These are phyloP conservation scores for Aspidiotus destructor DNA, from an alignment of 2,888 invertebrate genomes.

Conservation along the genomic window DNA sequence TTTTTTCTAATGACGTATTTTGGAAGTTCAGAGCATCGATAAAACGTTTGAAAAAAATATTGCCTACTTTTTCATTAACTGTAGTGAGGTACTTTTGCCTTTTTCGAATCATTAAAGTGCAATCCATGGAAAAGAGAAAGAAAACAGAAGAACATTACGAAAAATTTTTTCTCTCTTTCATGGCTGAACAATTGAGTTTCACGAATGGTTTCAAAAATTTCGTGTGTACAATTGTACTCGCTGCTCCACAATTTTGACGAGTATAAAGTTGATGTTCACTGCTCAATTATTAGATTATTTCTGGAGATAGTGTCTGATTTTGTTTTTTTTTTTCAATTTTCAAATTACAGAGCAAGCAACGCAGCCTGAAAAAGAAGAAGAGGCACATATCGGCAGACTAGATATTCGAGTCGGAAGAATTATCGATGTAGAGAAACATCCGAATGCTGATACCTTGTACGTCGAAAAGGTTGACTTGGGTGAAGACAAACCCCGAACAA, in stretches of 20 bases:
- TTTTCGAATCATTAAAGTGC: too few species aligned
- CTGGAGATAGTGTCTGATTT: neutral
- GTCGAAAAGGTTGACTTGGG: conserved; percentile 87
- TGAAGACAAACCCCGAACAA: conserved; percentile 57
- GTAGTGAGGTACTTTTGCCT: too few species aligned
- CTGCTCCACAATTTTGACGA: neutral
- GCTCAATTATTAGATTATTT: neutral
- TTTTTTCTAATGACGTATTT: too few species aligned
- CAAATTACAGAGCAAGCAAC: neutral
- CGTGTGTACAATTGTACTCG: neutral
- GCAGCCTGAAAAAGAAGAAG: conserved; percentile 9
- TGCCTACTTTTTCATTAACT: too few species aligned
- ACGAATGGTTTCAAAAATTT: neutral
- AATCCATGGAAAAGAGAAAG: too few species aligned
- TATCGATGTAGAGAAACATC: conserved; percentile 71
- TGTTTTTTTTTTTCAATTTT: neutral
- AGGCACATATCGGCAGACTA: conserved; percentile 47
- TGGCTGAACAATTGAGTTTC: too few species aligned
- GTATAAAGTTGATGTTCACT: neutral
- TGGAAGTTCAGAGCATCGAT: too few species aligned
- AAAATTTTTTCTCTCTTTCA: neutral
- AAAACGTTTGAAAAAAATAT: too few species aligned
- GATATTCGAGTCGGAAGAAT: conserved; percentile 84
- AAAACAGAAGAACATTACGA: too few species aligned
- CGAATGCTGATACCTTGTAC: conserved; percentile 84